Evolutionary conservation across 2,888 invertebrate species (phyloP), one percentile per base, ranked within the genome.

Genomic region (Netelia inedita): DNA sequence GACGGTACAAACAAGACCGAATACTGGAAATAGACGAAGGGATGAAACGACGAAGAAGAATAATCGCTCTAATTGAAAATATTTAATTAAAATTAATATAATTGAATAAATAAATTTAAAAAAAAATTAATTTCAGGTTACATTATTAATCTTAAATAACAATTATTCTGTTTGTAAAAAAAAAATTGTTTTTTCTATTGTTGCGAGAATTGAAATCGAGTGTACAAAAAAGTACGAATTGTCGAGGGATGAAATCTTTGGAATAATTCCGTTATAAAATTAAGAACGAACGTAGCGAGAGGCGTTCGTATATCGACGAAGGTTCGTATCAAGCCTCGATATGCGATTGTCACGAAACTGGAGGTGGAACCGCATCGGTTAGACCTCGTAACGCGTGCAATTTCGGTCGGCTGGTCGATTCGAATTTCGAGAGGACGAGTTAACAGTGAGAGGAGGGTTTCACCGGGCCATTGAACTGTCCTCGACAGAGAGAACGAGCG

Each of bases 401-500:
- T 80, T 80, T 79, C 76, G 80, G 76, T 80, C 63, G 41, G 76
- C 73, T 68, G 59, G 71, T 79, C 65, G 57, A 65, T 69, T 69
- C 63, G 63, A 72, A 79, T 71, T 71, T 43, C 10, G 43, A 79
- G 55, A 55, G 16, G 5, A 23, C 50, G 55, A 71, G 65, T n/a
- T 10, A 43, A 53, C 19, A 53, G n/a, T n/a, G 55, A 69, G 69
- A 23, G 28, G 65, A 65, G 63, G 53, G 55, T 41, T 23, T 76
- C 63, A 53, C 11, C 80, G 61, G 55, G 55, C 21, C 71, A 72
- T 41, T 59, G 71, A 71, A 80, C 80, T 63, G 63, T 73, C 57
- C 55, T 73, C 68, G 50, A 21, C 72, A 76, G 68, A 46, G 46
- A 23, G 46, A 68, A 72, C 63, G 61, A 71, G 50, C 41, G 23